These are phyloP conservation scores for Leuciscus idus DNA, from an alignment of 2,113 vertebrate genomes.

Conservation along the genomic window DNA sequence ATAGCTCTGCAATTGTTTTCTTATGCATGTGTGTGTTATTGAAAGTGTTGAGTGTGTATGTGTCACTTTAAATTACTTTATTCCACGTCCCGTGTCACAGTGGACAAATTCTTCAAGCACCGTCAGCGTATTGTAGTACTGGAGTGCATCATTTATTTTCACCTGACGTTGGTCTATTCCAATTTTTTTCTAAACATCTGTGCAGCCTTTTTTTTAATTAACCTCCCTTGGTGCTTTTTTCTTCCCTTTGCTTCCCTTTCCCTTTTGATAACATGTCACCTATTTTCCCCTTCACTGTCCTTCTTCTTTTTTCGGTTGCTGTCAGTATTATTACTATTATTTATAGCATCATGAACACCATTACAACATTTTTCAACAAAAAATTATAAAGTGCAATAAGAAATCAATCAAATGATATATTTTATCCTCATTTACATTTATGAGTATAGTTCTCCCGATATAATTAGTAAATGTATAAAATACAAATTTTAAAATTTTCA, in stretches of 20 bases:
- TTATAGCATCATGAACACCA: neutral
- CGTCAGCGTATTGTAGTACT: constrained; percentile 63
- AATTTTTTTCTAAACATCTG: constrained; percentile 17
- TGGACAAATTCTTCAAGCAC: constrained; percentile 65
- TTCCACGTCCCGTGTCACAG: constrained; percentile 66
- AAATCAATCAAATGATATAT: neutral
- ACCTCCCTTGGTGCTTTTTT: neutral
- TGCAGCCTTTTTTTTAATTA: constrained; percentile 15
- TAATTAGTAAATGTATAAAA: neutral
- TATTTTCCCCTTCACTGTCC: neutral
- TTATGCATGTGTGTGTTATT: constrained; percentile 59
- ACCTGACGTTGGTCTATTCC: constrained; percentile 23
- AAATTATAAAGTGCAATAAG: neutral
- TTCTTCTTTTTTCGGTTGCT: neutral
- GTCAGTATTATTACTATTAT: neutral
- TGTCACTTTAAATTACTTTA: constrained; percentile 68
- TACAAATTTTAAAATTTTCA: fast-evolving
- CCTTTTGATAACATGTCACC: neutral
- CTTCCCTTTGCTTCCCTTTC: neutral
- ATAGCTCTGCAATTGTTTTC: constrained; percentile 61
- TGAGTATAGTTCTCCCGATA: neutral
- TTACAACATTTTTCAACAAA: neutral
- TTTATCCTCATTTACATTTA: neutral
- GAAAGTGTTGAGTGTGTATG: constrained; percentile 62
- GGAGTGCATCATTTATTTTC: constrained; percentile 60